phyloP scores from a whole-genome alignment of 2,113 vertebrate species.

The Rutilus rutilus region DNA sequence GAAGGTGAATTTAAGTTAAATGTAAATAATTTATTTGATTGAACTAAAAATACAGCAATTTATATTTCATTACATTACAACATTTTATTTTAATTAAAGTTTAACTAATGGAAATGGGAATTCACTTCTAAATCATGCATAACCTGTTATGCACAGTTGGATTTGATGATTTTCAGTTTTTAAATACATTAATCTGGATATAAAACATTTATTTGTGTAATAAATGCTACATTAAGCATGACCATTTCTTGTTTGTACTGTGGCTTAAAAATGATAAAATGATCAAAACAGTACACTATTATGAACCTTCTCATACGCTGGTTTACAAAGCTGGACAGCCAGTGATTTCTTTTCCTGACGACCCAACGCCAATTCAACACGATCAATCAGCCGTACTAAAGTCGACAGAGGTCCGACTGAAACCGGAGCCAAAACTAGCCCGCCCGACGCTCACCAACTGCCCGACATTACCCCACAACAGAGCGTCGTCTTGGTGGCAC shows the following conservation, averaged over 20 bases:
- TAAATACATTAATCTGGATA: not conserved
- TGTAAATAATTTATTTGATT: not conserved
- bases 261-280: not conserved
- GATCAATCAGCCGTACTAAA: too few species aligned
- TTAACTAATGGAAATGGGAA: not conserved
- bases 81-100: not conserved
- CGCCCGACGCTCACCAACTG: too few species aligned
- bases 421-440: too few species aligned
- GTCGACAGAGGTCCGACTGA: too few species aligned
- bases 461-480: too few species aligned
- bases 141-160: not conserved
- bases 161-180: not conserved
- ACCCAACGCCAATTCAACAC: too few species aligned
- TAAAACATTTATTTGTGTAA: not conserved
- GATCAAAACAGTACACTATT: not conserved
- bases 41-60: not conserved
- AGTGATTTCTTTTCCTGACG: too few species aligned
- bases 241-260: not conserved
- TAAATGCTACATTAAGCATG: not conserved
- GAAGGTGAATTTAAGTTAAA: not conserved
- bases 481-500: too few species aligned
- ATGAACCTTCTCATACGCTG: not conserved
- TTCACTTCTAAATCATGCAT: not conserved
- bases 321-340: too few species aligned
- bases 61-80: not conserved